Evolutionary conservation across 2,113 vertebrate genomes (phyloP), one percentile per base, ranked within the genome.

Genomic region (Sturnus vulgaris): DNA sequence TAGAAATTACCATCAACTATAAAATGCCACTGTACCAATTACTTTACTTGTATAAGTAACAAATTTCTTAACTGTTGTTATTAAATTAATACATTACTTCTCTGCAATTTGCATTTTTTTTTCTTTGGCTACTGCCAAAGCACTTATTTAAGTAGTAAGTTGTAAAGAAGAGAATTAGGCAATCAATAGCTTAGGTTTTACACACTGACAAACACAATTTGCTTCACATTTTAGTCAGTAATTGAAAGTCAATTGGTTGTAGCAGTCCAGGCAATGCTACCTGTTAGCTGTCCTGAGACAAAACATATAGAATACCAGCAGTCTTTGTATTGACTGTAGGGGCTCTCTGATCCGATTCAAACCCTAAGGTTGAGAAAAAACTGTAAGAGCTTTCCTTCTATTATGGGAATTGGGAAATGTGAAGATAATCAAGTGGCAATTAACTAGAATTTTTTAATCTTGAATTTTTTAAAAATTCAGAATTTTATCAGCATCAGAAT

Each of bases 1-100:
- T 94, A 97, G 95, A 97, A 98, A 97, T 97, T 94, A 95, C 92
- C 65, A 95, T 97, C 94, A 92, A 95, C 97, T 97, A 97, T 95
- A 93, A 97, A 98, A 97, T 95, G 96, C 92, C 90, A 92, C 91
- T 92, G 31, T 81, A 94, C 92, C 96, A 98, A 97, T 98, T 98
- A 98, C 75, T 95, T 72, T 33, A 83, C 94, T 97, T 91, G 92
- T 96, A 95, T 92, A 97, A 97, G 90, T 96, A 96, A 96, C 91
- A 94, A 97, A 97, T 97, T 97, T 97, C 95, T 93, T 96, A 97
- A 95, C 66, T 96, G 89, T 84, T 83, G 90, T 96, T 97, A 96
- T 97, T 96, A 97, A 97, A 97, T 96, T 96, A 97, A 92, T 97
- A 86, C 87, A 93, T 96, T 95, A 85, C 78, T 96, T 96, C 90